Evolutionary conservation across 2,113 vertebrate species (phyloP).

Genomic region (Mobula hypostoma): DNA sequence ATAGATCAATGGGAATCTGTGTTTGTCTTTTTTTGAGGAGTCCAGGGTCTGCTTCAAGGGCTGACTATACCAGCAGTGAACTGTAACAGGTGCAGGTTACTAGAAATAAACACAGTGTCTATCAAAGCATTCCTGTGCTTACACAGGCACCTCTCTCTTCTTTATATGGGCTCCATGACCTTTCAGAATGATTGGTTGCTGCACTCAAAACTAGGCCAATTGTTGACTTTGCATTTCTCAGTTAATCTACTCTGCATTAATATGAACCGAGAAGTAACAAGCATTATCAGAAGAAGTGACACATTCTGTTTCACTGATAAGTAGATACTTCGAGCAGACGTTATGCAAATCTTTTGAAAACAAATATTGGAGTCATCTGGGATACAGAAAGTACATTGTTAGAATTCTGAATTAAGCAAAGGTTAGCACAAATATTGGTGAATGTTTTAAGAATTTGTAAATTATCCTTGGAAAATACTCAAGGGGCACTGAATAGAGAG

Average conservation of each 20-base stretch:
- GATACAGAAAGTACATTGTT: background rate
- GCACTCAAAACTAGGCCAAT: background rate
- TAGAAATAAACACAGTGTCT: background rate
- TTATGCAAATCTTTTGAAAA: background rate
- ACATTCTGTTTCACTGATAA: background rate
- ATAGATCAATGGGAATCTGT: constrained; percentile 43
- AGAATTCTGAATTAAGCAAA: background rate
- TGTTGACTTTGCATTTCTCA: constrained; percentile 12
- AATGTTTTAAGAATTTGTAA: no score
- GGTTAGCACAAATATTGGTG: background rate
- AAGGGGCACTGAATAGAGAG: background rate
- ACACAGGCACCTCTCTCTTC: constrained; percentile 30
- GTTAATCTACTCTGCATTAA: background rate
- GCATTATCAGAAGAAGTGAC: background rate
- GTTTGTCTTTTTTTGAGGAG: constrained; percentile 38
- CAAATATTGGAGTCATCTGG: background rate
- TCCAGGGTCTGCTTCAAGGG: constrained; percentile 41
- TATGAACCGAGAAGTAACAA: background rate
- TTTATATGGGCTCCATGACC: constrained; percentile 31
- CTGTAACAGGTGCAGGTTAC: constrained; percentile 55
- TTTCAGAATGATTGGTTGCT: constrained; percentile 1
- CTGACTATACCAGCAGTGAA: constrained; percentile 52
- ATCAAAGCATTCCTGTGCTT: constrained; percentile 36
- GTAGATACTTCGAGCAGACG: background rate
- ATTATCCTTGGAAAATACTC: background rate